phyloP scores from a whole-genome alignment of 1,140 invertebrate species.

The Drosophila subobscura region DNA sequence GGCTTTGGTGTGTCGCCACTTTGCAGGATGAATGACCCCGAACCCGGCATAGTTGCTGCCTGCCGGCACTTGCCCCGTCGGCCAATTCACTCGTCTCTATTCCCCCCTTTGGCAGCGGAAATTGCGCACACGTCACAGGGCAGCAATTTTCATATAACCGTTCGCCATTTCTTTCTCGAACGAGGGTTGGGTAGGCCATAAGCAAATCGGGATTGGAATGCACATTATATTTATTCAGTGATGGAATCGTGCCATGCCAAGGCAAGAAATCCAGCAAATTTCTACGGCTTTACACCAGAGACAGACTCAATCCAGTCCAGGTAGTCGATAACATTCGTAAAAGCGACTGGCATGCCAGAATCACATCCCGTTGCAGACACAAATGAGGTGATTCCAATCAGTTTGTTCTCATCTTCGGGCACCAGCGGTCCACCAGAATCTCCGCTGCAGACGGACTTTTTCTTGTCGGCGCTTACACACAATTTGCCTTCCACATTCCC shows the following conservation, averaged over 20 bases:
- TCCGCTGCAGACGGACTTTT: neutral
- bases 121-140: constrained; percentile 73
- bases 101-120: constrained; percentile 49
- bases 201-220: constrained; percentile 16
- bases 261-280: neutral
- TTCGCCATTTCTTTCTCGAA: constrained; percentile 30
- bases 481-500: neutral
- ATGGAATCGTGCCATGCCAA: too few relatives aligned
- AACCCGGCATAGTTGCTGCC: constrained; percentile 40
- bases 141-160: constrained; percentile 55
- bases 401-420: neutral
- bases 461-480: neutral
- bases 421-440: constrained; percentile 14
- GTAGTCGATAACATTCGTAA: neutral
- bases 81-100: neutral
- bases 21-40: constrained; percentile 80
- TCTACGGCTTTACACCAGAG: neutral
- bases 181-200: neutral
- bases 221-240: constrained; percentile 4
- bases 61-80: constrained; percentile 1
- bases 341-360: neutral
- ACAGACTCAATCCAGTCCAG: neutral
- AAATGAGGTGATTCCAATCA: constrained; percentile 2
- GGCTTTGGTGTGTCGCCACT: constrained; percentile 78
- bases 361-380: neutral